Conservation (phyloP, 2,113 vertebrate genomes). For the Chlorodrepanis virens region DNA sequence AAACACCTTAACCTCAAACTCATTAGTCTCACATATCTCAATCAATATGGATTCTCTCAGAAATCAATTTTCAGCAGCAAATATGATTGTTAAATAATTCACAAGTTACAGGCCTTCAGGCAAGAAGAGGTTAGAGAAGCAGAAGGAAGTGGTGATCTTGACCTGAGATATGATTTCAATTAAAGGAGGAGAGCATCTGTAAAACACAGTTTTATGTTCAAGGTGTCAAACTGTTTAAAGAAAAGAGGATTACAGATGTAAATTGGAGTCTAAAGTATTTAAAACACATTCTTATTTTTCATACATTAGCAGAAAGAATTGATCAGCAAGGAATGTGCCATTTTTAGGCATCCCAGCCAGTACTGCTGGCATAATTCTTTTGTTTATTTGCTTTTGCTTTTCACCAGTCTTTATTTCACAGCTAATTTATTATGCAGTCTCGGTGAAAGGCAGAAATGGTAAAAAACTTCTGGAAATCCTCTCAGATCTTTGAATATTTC, state of each 20-base stretch:
- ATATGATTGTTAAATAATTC: slow-evolving; percentile 86
- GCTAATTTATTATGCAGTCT: neutral
- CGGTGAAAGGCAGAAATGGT: neutral
- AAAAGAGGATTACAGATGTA: slow-evolving; percentile 43
- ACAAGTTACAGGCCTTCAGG: slow-evolving; percentile 74
- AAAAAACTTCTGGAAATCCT: neutral
- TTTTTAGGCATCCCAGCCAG: neutral
- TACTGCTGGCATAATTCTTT: neutral
- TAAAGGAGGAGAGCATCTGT: slow-evolving; percentile 52
- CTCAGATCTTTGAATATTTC: neutral
- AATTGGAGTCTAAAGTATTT: slow-evolving; percentile 20
- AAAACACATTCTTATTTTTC: slow-evolving; percentile 15
- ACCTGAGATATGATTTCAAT: slow-evolving; percentile 73
- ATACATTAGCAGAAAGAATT: neutral
- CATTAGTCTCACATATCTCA: slow-evolving; percentile 79
- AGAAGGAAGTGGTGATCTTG: slow-evolving; percentile 65
- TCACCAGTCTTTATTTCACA: neutral
- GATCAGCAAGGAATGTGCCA: neutral
- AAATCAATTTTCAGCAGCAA: slow-evolving; percentile 82
- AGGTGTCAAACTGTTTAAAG: slow-evolving; percentile 30
- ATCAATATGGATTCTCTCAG: slow-evolving; percentile 81
- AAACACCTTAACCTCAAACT: slow-evolving; percentile 77
- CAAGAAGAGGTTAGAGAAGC: slow-evolving; percentile 71
- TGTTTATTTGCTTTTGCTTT: neutral
- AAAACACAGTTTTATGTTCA: slow-evolving; percentile 43